Conservation (phyloP, 2,797 vertebrate genomes). For the Syngnathus rostellatus region DNA sequence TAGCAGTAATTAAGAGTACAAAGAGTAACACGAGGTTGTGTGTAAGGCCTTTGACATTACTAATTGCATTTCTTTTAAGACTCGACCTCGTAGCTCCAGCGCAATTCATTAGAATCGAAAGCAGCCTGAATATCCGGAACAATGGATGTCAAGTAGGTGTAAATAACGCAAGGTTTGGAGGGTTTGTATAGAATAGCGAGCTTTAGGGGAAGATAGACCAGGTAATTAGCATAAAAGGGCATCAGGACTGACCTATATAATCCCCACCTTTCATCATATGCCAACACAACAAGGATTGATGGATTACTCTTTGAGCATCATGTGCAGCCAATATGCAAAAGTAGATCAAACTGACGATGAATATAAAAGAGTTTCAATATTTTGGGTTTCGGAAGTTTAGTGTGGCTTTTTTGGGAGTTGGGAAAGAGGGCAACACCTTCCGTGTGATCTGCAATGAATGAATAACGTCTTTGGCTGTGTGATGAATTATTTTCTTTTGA, state of each 20-base stretch:
- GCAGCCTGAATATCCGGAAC: slow-evolving; percentile 35
- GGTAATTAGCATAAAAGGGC: slow-evolving; percentile 65
- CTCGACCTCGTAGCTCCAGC: slow-evolving; percentile 46
- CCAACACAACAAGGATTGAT: slow-evolving; percentile 51
- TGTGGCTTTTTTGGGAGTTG: too few species aligned
- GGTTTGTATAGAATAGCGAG: slow-evolving; percentile 20
- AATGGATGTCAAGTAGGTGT: slow-evolving; percentile 61
- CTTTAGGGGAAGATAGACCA: slow-evolving; percentile 38
- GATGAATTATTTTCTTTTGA: slow-evolving; percentile 37
- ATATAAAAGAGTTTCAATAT: too few species aligned
- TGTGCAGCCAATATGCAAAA: not conserved
- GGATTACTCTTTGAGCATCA: slow-evolving; percentile 53
- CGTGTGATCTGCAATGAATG: not conserved
- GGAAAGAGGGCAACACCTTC: too few species aligned
- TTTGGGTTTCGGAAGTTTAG: too few species aligned
- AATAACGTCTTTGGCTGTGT: slow-evolving; percentile 33
- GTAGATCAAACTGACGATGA: too few species aligned
- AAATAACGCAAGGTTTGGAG: slow-evolving; percentile 52
- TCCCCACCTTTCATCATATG: slow-evolving; percentile 57
- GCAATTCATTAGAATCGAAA: slow-evolving; percentile 58
- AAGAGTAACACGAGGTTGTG: slow-evolving; percentile 45
- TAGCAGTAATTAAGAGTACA: slow-evolving; percentile 62
- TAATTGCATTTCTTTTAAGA: slow-evolving; percentile 68
- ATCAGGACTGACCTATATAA: slow-evolving; percentile 48
- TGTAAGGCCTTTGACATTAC: slow-evolving; percentile 56